These are phyloP conservation scores for Odontamblyopus rebecca DNA, from an alignment of 2,797 vertebrate species.

Conservation along the genomic window DNA sequence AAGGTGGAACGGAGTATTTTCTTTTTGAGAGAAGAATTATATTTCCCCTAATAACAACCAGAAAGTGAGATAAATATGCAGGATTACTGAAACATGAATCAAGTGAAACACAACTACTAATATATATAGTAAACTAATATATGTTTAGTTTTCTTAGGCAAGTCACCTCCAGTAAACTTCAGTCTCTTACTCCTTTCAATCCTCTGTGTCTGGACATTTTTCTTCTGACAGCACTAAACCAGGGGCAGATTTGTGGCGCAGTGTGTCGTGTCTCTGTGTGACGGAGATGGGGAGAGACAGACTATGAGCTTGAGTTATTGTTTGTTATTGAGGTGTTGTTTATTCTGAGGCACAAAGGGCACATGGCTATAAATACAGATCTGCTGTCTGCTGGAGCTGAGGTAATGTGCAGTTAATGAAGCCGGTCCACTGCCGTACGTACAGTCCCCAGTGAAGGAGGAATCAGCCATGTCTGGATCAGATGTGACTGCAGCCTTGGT, in stretches of 20 bases:
- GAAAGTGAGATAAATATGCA: no score
- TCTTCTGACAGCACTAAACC: slow-evolving; percentile 21
- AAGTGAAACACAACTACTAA: no score
- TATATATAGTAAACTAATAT: no score
- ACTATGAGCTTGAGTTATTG: slow-evolving; percentile 32
- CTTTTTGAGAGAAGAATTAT: no score
- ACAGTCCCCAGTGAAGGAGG: slow-evolving; percentile 12
- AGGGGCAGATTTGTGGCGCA: slow-evolving; percentile 10
- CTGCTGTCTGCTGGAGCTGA: slow-evolving; percentile 38
- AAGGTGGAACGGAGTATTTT: no score
- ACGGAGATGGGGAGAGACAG: slow-evolving; percentile 8
- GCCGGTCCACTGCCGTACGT: slow-evolving; percentile 21
- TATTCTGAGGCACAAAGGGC: slow-evolving; percentile 34
- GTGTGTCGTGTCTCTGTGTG: neutral
- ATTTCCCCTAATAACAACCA: no score
- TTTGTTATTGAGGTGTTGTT: slow-evolving; percentile 41
- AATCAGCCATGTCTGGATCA: slow-evolving; percentile 14
- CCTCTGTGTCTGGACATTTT: slow-evolving; percentile 10
- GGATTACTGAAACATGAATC: no score
- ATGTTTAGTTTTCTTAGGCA: neutral
- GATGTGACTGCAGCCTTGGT: slow-evolving; percentile 34
- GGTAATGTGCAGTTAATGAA: slow-evolving; percentile 59
- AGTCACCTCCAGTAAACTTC: neutral
- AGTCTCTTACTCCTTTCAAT: neutral
- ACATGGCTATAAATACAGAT: slow-evolving; percentile 27